Base-by-base conservation (phyloP, 2,888 invertebrate genomes). In the Strigamia transsilvanica region DNA sequence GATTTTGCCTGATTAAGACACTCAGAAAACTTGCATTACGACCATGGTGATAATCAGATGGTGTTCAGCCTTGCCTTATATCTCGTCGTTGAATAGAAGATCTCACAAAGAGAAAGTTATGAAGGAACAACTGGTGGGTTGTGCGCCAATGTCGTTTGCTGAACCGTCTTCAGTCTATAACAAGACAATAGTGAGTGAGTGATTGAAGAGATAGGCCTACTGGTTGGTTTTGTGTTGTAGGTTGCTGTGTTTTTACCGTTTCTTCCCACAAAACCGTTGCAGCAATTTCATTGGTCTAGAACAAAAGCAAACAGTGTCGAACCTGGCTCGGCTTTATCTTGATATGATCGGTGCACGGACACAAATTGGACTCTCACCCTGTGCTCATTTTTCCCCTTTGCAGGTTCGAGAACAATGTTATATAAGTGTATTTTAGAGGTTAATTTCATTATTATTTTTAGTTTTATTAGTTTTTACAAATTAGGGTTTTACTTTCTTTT, bases 1-100 rank as follows among this genome's bases (percentile, higher is more conserved):
- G 46, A 46, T 46, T 46, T 46, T 46, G 46, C 46, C 46, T 46
- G 46, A 46, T 46, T 46, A 46, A 46, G 46, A 46, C 46, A 46
- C 46, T 46, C 46, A 2, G 46, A 46, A 46, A 46, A 46, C 46
- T 15, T 46, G 46, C 46, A 46, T 46, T 46, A 46, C 46, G 46
- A 46, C 46, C 46, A 46, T 46, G 46, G 46, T 46, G 46, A 46
- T 46, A 46, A 46, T 46, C 46, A 46, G 46, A 46, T n/a, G 46
- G 46, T 46, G 46, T 46, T 46, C 46, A 46, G 46, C 46, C 46
- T 46, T 46, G 46, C 46, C 46, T 46, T 46, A 46, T 46, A 46
- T 46, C 46, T 46, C 46, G 46, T 46, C 46, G 46, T 46, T 46
- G 46, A 46, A 46, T n/a, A 46, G 46, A 46, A 46, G 46, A 46